Evolutionary conservation across 2,888 invertebrate species (phyloP).

Genomic region (Harpalus rufipes): DNA sequence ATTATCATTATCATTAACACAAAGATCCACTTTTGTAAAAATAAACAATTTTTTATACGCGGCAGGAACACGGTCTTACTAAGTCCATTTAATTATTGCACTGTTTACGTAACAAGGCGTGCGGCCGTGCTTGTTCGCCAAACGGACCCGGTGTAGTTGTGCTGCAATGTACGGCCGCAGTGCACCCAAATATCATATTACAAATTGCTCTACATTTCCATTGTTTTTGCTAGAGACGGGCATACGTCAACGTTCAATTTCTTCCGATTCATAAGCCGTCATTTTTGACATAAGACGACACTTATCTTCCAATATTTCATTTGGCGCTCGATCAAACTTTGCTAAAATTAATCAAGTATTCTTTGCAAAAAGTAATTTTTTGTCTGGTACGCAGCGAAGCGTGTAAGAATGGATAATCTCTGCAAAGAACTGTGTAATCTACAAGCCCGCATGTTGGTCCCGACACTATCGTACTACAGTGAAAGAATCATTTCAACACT

Average conservation of each 20-base stretch:
- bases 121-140: too few relatives aligned
- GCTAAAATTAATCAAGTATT: constrained; percentile 45
- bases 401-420: constrained; percentile 65
- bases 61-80: too few relatives aligned
- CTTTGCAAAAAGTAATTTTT: constrained; percentile 45
- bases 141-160: not conserved
- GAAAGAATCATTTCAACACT: constrained; percentile 38
- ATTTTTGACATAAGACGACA: constrained; percentile 25
- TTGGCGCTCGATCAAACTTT: constrained; percentile 14
- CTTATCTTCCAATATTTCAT: constrained; percentile 10
- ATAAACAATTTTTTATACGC: too few relatives aligned
- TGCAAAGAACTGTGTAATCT: constrained; percentile 60
- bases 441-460: constrained; percentile 49
- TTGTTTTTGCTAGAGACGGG: not conserved
- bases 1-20: too few relatives aligned
- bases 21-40: too few relatives aligned
- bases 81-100: too few relatives aligned
- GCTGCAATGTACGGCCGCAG: not conserved
- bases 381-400: constrained; percentile 37
- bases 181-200: too few relatives aligned
- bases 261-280: not conserved
- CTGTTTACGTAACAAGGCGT: too few relatives aligned
- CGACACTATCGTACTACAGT: not conserved
- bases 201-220: too few relatives aligned
- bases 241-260: not conserved